Base-by-base conservation (phyloP, 2,888 invertebrate species). In the Drosophila melanosoma region DNA sequence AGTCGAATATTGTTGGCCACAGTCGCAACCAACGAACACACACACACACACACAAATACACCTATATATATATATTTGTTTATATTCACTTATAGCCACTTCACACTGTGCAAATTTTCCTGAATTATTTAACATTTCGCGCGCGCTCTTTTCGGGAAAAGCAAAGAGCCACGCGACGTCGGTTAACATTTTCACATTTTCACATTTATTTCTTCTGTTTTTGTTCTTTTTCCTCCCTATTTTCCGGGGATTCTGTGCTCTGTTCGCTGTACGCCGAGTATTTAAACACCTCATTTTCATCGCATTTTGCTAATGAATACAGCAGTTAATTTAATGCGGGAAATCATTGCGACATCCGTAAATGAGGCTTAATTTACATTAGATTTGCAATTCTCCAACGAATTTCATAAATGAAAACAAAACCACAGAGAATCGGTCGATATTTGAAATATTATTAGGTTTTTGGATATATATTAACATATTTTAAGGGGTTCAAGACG, bases 41-140 rank as follows among this genome's bases (percentile, higher is more conserved):
- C 42, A 42, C 42, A 42, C 12, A 42, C n/a, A n/a, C 20, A 8
- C 10, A 40, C n/a, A 40, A 1, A 12, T 4, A 35, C 12, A 35
- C 35, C 3, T 51, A 15, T n/a, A 52, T 11, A 8, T 17, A 15
- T 11, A 36, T 33, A 52, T n/a, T 12, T 17, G n/a, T 48, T 8
- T 51, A 15, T 36, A 15, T 36, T 17, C 53, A 29, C 40, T 15
- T 33, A 20, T 38, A 29, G 48, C 75, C 48, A 49, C 60, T 65
- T 75, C 52, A 69, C 79, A 71, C 76, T 76, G 62, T 60, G 80
- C 59, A 76, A 71, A 79, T 65, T 65, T 78, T 7, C 36, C 58
- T 80, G 71, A 52, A 80, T 80, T 79, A 79, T 79, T 79, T 60
- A 79, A 58, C 72, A 80, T 36, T 74, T 74, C 66, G 67, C 79